These are phyloP conservation scores for Physella acuta DNA, from an alignment of 1,140 invertebrate species.

Conservation along the genomic window DNA sequence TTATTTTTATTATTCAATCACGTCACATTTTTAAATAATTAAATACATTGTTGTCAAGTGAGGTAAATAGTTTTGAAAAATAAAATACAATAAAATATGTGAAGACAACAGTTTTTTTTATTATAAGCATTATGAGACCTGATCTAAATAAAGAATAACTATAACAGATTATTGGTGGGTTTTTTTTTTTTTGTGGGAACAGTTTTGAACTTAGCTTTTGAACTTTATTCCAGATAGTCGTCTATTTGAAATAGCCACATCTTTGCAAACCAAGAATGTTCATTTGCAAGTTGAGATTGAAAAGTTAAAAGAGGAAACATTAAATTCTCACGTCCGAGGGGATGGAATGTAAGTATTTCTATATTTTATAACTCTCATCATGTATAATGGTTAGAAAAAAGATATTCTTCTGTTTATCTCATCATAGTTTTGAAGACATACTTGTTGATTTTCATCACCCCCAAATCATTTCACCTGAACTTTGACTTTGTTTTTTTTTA, in stretches of 20 bases:
- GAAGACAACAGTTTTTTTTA: neutral
- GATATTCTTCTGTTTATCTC: neutral
- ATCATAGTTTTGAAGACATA: neutral
- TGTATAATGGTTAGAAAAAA: neutral
- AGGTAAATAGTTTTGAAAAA: neutral
- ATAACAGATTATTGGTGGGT: neutral
- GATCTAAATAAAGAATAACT: neutral
- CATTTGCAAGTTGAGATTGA: constrained; percentile 20
- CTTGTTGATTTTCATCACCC: neutral
- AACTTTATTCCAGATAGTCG: constrained; percentile 9
- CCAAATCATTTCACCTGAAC: too few species aligned
- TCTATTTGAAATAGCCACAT: neutral
- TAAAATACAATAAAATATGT: neutral
- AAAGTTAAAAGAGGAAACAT: constrained; percentile 11
- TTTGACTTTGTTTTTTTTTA: too few species aligned
- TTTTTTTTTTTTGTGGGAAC: neutral
- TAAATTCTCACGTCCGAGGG: neutral
- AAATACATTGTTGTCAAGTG: too few species aligned
- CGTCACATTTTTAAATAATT: too few species aligned
- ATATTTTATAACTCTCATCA: too few species aligned
- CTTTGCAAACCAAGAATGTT: constrained; percentile 16
- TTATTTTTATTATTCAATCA: too few species aligned
- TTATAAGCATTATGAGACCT: neutral
- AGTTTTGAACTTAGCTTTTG: neutral
- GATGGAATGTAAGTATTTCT: constrained; percentile 11